Evolutionary conservation across 2,113 vertebrate species (phyloP).

Genomic region (Rhinolophus ferrumequinum): DNA sequence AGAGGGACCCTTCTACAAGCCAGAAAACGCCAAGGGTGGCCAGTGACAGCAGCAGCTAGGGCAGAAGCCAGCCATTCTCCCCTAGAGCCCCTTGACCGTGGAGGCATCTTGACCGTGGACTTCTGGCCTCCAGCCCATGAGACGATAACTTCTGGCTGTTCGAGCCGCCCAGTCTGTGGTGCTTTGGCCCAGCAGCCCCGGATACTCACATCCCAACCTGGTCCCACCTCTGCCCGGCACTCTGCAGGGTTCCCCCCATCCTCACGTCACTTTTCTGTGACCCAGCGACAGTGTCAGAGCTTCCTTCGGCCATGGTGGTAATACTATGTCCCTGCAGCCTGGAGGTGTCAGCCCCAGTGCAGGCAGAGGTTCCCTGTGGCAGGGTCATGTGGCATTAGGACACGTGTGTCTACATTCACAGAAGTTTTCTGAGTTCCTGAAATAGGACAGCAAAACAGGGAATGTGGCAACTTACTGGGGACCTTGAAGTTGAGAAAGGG

Average conservation of each 20-base stretch:
- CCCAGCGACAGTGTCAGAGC: no score
- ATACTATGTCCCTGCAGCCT: rapidly evolving
- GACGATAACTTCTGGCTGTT: no score
- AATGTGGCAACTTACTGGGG: no score
- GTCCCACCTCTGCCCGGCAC: rapidly evolving
- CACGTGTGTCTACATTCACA: rapidly evolving
- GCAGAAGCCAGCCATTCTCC: rapidly evolving
- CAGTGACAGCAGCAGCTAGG: neutral
- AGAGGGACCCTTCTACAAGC: rapidly evolving
- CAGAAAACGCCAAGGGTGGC: rapidly evolving
- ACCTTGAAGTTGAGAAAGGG: neutral
- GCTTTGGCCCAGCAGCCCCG: neutral
- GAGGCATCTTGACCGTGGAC: neutral
- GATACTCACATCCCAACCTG: rapidly evolving
- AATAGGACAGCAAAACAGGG: no score
- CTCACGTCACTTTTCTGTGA: rapidly evolving
- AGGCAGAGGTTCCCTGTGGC: no score
- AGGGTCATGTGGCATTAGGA: neutral
- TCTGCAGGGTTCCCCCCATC: neutral
- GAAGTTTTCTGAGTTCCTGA: neutral
- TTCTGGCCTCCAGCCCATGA: neutral
- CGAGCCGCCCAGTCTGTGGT: neutral
- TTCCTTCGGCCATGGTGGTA: rapidly evolving
- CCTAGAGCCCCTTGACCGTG: neutral
- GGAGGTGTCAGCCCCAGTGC: neutral